phyloP scores from a whole-genome alignment of 2,888 invertebrate genomes.

The Biston betularia region DNA sequence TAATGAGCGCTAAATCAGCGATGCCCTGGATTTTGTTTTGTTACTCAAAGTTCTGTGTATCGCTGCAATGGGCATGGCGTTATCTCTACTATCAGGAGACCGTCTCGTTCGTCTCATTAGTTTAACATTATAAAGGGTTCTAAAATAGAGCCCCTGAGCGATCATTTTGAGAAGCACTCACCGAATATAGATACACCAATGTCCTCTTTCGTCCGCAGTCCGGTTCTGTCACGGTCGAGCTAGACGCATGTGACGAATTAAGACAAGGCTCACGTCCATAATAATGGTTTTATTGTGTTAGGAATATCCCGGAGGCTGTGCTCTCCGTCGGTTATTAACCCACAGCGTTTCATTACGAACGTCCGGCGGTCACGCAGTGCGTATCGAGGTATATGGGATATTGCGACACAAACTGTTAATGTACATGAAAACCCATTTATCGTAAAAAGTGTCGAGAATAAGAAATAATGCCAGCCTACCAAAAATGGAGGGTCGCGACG shows the following conservation, averaged over 20 bases:
- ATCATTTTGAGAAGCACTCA: constrained; percentile 38
- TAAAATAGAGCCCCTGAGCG: constrained; percentile 35
- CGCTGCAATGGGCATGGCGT: no score
- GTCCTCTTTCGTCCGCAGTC: background rate
- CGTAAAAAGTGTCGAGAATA: constrained; percentile 54
- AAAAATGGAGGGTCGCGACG: constrained; percentile 63
- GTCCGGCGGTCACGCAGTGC: constrained; percentile 77
- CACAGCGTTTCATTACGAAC: constrained; percentile 68
- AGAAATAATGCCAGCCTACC: constrained; percentile 62
- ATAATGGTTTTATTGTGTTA: constrained; percentile 61
- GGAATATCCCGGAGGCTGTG: constrained; percentile 61
- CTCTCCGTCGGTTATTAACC: constrained; percentile 75
- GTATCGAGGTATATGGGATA: constrained; percentile 73
- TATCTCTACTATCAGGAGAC: no score
- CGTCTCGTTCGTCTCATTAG: no score
- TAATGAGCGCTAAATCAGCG: no score
- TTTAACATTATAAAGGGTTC: no score
- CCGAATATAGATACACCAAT: constrained; percentile 6
- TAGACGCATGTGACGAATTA: constrained; percentile 33
- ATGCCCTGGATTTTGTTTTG: no score
- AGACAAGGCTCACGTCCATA: constrained; percentile 30
- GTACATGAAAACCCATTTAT: constrained; percentile 51
- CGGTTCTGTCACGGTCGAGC: constrained; percentile 27
- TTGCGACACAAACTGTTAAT: constrained; percentile 64
- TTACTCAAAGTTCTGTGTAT: no score